Conservation (phyloP, 1,140 invertebrate species). For the Apis mellifera region DNA sequence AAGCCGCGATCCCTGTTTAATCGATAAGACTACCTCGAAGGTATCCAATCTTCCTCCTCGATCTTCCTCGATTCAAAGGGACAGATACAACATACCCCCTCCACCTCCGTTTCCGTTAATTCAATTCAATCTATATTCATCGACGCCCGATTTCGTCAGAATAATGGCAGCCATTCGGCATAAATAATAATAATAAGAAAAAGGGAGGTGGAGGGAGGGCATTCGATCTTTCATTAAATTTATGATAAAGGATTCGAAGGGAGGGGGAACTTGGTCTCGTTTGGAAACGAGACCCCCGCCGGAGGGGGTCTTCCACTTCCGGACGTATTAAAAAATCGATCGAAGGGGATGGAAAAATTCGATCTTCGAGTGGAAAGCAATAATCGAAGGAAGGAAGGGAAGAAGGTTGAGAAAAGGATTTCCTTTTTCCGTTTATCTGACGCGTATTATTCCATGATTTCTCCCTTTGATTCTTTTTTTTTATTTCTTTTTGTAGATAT, state of each 20-base stretch:
- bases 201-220: too few relatives aligned
- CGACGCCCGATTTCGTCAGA: slow-evolving; percentile 9
- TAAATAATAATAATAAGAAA: slow-evolving; percentile 28
- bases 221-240: slow-evolving; percentile 26
- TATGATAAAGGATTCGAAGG: slow-evolving; percentile 8
- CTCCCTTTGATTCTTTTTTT: too few relatives aligned
- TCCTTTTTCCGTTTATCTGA: too few relatives aligned
- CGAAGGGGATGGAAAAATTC: too few relatives aligned
- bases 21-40: slow-evolving; percentile 16
- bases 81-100: slow-evolving; percentile 22
- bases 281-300: background rate
- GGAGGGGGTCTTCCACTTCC: background rate
- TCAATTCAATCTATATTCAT: slow-evolving; percentile 39
- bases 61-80: background rate
- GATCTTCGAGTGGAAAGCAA: too few relatives aligned
- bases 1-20: slow-evolving; percentile 7
- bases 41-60: background rate
- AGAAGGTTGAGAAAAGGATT: too few relatives aligned
- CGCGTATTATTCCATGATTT: too few relatives aligned
- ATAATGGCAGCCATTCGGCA: slow-evolving; percentile 27
- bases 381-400: too few relatives aligned
- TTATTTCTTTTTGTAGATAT: too few relatives aligned
- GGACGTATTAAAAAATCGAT: slow-evolving; percentile 24
- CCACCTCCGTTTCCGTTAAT: slow-evolving; percentile 25
- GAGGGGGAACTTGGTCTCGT: background rate